Conservation (phyloP, 2,113 vertebrate species). For the Epinephelus lanceolatus region DNA sequence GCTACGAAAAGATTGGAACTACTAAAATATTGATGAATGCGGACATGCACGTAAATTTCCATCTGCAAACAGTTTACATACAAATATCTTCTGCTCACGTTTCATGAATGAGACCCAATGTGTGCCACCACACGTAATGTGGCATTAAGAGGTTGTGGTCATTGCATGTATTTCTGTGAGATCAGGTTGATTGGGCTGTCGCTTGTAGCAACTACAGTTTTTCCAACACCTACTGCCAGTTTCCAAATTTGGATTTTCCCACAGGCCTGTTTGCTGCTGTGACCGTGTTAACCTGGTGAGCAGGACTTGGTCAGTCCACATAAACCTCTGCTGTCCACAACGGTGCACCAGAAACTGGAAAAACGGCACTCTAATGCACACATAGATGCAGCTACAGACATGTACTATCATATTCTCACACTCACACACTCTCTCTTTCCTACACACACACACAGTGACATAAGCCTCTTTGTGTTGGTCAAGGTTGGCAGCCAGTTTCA, state of each 20-base stretch:
- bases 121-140: too few relatives aligned
- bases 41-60: too few relatives aligned
- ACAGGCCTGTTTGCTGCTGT: not conserved
- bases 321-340: not conserved
- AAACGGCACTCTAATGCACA: too few relatives aligned
- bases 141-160: too few relatives aligned
- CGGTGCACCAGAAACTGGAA: constrained; percentile 6
- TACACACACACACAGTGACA: constrained; percentile 23
- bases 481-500: constrained; percentile 40
- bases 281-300: not conserved
- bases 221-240: not conserved
- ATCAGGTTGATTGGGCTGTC: not conserved
- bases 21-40: too few relatives aligned
- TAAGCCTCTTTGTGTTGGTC: constrained; percentile 9
- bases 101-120: too few relatives aligned
- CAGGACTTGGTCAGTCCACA: not conserved
- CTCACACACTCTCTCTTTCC: not conserved
- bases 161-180: too few relatives aligned
- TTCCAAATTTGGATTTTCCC: not conserved
- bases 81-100: too few relatives aligned
- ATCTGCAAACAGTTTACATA: too few relatives aligned
- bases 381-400: not conserved
- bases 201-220: not conserved
- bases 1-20: too few relatives aligned
- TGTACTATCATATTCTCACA: not conserved